Percentiles rank a stretch among this genome's conserved stretches.
Conservation (phyloP, 2,113 vertebrate species). For the Sinocyclocheilus grahami region DNA sequence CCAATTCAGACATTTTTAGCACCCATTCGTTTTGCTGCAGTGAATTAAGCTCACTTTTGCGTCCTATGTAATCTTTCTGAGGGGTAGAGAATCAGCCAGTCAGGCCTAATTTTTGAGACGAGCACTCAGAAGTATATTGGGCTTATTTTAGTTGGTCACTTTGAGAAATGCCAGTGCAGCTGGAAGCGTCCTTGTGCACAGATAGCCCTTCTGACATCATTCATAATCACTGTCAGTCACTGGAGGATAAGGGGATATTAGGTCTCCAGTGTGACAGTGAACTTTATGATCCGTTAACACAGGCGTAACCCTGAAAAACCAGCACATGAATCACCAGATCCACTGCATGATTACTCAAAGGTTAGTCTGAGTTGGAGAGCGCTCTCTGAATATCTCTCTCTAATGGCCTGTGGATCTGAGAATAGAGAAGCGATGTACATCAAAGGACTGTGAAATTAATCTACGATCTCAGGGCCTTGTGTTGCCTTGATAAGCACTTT, state of each 20-base stretch:
- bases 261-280: slow-evolving; percentile 5
- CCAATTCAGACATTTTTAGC: not conserved
- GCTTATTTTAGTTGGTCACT: slow-evolving; percentile 33
- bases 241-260: not conserved
- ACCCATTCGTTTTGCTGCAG: not conserved
- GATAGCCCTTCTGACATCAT: slow-evolving; percentile 20
- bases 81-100: not conserved
- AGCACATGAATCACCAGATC: not conserved
- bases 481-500: slow-evolving; percentile 41
- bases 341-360: slow-evolving; percentile 11
- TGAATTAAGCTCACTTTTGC: not conserved
- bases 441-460: slow-evolving; percentile 40
- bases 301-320: slow-evolving; percentile 9
- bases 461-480: slow-evolving; percentile 33
- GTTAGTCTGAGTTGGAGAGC: slow-evolving; percentile 20
- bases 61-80: not conserved
- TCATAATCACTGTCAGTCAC: slow-evolving; percentile 11
- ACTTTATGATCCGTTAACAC: slow-evolving; percentile 1
- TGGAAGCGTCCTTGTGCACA: not conserved
- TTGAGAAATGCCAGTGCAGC: slow-evolving; percentile 16
- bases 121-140: not conserved
- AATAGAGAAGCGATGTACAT: slow-evolving; percentile 46
- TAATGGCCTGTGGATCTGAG: slow-evolving; percentile 3
- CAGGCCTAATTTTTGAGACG: not conserved
- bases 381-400: not conserved